Base-by-base conservation (phyloP, 2,797 vertebrate genomes). In the Phataginus tetradactyla region DNA sequence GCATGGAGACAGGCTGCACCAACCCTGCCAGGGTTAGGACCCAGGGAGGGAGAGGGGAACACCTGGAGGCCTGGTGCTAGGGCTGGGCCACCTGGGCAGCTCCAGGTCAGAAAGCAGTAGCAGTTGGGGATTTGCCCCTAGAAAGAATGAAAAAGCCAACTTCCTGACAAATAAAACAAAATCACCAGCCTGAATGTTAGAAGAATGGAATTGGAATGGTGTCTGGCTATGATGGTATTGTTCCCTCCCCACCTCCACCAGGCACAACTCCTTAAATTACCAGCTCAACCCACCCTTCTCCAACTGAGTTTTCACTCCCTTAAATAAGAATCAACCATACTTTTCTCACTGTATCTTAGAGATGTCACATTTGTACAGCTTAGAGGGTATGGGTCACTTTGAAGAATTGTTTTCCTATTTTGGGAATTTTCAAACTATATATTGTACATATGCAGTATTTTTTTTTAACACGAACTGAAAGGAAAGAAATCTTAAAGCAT, bases 381-480 rank as follows among this genome's bases (percentile, higher is more conserved):
- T 57, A 63, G 12, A 80, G 64, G n/a, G 25, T 18, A 74, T 84
- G 29, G 20, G 71, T 72, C 15, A 85, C 59, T 87, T 78, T 79
- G 39, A 88, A 57, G 49, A 79, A 68, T 29, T 61, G 77, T 59
- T 86, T 95, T 20, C 86, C 59, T 81, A 63, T 42, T 69, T 20
- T 90, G 9, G 64, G n/a, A 51, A 37, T 80, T 96, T 94, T 55
- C 63, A 84, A 84, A 69, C 39, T n/a, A 84, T 57, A 17, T 27
- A 59, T 57, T 86, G 81, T 61, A 89, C 37, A 64, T 64, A 69
- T 25, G n/a, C n/a, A 8, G 49, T 51, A 59, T 83, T 42, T 72
- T 84, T 84, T 92, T 86, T 89, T 25, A 90, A 63, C 34, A 45
- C 57, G 63, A 79, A 42, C 49, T 59, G 37, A 86, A 96, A 95